A percentile compares a stretch with the other conserved stretches of the same genome.
These are phyloP conservation scores for Drosophila rubida DNA, from an alignment of 2,888 invertebrate genomes.

Conservation along the genomic window DNA sequence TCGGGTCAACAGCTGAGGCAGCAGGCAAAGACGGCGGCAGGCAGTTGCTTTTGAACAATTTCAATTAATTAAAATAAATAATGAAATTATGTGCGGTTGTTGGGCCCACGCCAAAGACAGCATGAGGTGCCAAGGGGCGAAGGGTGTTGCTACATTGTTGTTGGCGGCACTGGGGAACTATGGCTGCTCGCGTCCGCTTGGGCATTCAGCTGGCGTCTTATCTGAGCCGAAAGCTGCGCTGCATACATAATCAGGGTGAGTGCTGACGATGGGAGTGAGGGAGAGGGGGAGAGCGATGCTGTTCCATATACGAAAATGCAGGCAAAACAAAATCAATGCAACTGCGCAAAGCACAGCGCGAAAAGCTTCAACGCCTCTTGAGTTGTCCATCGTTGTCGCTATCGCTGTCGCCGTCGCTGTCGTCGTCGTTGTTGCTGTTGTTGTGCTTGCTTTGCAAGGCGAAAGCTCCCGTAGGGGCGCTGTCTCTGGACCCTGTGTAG, in stretches of 20 bases:
- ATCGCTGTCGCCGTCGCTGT: background rate
- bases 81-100: constrained; percentile 59
- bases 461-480: constrained; percentile 53
- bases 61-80: constrained; percentile 76
- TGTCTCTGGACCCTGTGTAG: constrained; percentile 44
- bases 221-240: constrained; percentile 20
- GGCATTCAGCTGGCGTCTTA: constrained; percentile 23
- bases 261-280: background rate
- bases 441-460: background rate
- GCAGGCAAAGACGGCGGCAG: background rate
- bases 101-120: constrained; percentile 4
- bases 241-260: constrained; percentile 22
- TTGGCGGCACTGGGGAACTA: background rate
- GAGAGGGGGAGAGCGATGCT: background rate
- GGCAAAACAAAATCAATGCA: constrained; percentile 58
- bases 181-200: constrained; percentile 4
- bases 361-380: constrained; percentile 26
- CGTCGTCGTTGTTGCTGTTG: too few relatives aligned
- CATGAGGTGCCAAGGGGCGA: background rate
- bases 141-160: background rate
- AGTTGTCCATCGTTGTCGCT: background rate
- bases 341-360: constrained; percentile 35
- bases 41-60: constrained; percentile 54
- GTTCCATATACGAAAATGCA: constrained; percentile 31
- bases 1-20: constrained; percentile 54